Evolutionary conservation across 2,113 vertebrate species (phyloP).

Genomic region (Siphamia tubifer): DNA sequence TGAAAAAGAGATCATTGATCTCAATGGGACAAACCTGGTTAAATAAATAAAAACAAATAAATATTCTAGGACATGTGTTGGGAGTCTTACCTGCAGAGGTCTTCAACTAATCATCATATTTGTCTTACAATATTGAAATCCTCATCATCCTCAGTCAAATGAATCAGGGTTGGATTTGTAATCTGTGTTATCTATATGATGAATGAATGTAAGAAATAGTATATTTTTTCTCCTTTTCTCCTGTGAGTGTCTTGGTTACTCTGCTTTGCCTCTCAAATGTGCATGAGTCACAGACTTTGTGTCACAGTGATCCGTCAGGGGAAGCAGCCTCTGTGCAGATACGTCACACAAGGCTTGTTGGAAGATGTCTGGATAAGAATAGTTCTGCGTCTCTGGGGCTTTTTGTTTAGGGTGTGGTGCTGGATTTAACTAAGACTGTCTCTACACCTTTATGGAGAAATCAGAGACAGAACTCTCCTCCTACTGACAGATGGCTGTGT

Average conservation of each 20-base stretch:
- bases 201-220: background rate
- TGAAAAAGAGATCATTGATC: no score
- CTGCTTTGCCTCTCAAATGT: background rate
- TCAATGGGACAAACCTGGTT: no score
- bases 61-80: no score
- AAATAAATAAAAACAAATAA: no score
- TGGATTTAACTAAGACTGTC: constrained; percentile 13
- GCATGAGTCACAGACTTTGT: constrained; percentile 26
- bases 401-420: constrained; percentile 29
- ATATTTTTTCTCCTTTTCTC: background rate
- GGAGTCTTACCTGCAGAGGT: no score
- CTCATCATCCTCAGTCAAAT: no score
- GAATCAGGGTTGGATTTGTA: no score
- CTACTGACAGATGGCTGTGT: constrained; percentile 63
- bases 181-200: background rate
- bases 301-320: background rate
- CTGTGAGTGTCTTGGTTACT: background rate
- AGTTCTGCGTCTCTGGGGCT: constrained; percentile 27
- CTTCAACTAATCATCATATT: no score
- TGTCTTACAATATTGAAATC: no score
- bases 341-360: constrained; percentile 27
- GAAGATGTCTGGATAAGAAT: constrained; percentile 35
- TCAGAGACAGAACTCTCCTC: constrained; percentile 52
- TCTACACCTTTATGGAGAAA: constrained; percentile 42
- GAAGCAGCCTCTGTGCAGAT: background rate